Base-by-base conservation (phyloP, 1,140 invertebrate genomes). In the Megalonaias nervosa region DNA sequence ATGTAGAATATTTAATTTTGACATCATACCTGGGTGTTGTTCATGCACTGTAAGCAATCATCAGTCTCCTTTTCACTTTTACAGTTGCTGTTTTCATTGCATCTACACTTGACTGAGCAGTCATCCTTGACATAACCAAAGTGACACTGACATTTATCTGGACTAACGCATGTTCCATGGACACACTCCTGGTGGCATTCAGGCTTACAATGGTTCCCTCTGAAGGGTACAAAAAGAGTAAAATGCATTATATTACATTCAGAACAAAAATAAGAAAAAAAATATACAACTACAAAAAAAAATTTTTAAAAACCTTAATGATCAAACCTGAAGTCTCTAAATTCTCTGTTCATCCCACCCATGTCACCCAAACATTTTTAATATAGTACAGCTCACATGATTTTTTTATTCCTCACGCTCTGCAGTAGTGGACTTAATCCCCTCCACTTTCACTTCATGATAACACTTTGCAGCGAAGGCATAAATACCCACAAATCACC, bases 71-170 rank as follows among this genome's bases (percentile, higher is more conserved):
- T 94, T 9, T 95, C 95, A 17, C 96, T 96, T 80, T 93, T 94
- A 90, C 97, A 99, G 85, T 97, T 94, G 72, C 96, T 95, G 91
- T 99, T 97, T 0, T 96, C 97, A 90, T 99, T 97, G 89, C 97
- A 99, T 86, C 97, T 93, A 88, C 97, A 99, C 88, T 97, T 95
- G 65, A 96, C 96, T 71, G 95, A 96, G 89, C 97, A 99, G 91
- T 98, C 97, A 73, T 94, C 93, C 67, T 97, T 97, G 31, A 99
- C 97, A 89, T 96, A 99, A 65, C 97, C 97, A 91, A 99, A 99
- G 92, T 98, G 94, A 90, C 97, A 99, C 61, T 93, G 92, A 87
- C 97, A 99, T 17, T 93, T 92, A 86, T 97, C 94, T 48, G 97
- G 97, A 83, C 94, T 93, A 6, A 96, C 90, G 88, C 97, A 99